Conservation (phyloP, 2,888 invertebrate species). For the Theretra japonica region DNA sequence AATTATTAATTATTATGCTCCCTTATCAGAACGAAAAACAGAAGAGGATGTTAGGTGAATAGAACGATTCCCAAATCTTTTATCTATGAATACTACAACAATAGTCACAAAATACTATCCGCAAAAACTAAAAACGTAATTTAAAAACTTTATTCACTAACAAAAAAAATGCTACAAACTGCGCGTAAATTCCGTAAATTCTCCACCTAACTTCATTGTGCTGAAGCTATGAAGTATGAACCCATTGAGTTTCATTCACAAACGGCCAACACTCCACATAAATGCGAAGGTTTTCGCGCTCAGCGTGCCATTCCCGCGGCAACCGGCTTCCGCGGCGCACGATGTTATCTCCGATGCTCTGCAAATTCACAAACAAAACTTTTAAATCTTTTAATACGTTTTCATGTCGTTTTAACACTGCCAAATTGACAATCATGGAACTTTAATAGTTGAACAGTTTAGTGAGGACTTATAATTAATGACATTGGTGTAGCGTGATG, state of each 20-base stretch:
- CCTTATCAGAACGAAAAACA: too few relatives aligned
- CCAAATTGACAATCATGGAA: constrained; percentile 7
- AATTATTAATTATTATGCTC: too few relatives aligned
- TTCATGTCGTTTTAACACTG: neutral
- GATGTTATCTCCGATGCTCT: constrained; percentile 42
- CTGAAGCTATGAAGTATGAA: constrained; percentile 36
- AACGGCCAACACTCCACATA: constrained; percentile 49
- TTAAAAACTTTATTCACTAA: neutral
- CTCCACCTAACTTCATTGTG: constrained; percentile 22
- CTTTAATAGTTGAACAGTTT: neutral
- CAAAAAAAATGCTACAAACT: constrained; percentile 22
- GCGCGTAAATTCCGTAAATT: constrained; percentile 27
- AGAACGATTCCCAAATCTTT: too few relatives aligned
- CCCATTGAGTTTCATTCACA: constrained; percentile 53
- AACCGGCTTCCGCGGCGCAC: constrained; percentile 51
- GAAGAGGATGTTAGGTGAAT: too few relatives aligned
- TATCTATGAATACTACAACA: too few relatives aligned
- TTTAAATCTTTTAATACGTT: neutral
- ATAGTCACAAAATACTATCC: neutral
- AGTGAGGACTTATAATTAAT: constrained; percentile 2
- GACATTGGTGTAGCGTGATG: constrained; percentile 32
- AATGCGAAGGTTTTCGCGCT: constrained; percentile 52
- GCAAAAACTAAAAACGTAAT: neutral
- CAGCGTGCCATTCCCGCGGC: constrained; percentile 68
- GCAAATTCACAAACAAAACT: constrained; percentile 41